Conservation (phyloP, 2,113 vertebrate genomes). For the Oryzias melastigma region DNA sequence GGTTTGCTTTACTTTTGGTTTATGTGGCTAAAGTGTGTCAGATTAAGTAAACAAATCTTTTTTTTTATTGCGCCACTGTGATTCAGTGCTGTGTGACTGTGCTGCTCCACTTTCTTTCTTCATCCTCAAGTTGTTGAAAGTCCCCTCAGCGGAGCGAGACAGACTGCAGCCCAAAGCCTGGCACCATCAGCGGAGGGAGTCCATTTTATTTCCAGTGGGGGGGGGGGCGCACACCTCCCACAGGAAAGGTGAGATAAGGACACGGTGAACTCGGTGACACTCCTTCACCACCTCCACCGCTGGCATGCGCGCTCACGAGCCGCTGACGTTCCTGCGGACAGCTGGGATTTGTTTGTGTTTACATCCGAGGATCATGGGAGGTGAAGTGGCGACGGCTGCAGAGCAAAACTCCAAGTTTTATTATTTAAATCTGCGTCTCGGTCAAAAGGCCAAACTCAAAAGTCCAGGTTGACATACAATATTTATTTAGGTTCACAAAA, state of each 20-base stretch:
- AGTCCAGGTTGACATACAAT: slow-evolving; percentile 79
- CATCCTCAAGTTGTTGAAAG: no score
- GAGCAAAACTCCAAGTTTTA: slow-evolving; percentile 11
- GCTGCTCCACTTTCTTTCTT: no score
- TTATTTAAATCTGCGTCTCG: no score
- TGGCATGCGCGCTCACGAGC: slow-evolving; percentile 26
- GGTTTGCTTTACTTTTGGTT: no score
- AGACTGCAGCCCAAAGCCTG: slow-evolving; percentile 12
- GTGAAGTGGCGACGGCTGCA: slow-evolving; percentile 9
- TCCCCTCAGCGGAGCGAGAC: neutral
- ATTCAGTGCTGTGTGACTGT: no score
- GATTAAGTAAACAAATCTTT: no score
- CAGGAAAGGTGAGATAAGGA: slow-evolving; percentile 48
- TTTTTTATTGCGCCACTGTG: no score
- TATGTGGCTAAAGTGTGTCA: no score
- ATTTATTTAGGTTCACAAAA: slow-evolving; percentile 89
- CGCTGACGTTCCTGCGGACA: slow-evolving; percentile 29
- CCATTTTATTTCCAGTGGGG: slow-evolving; percentile 11
- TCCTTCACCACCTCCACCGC: slow-evolving; percentile 15
- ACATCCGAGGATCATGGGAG: slow-evolving; percentile 29
- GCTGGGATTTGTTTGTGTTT: slow-evolving; percentile 64
- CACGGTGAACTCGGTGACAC: slow-evolving; percentile 56
- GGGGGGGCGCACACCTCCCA: neutral
- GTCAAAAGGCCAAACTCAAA: neutral
- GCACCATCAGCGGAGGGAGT: slow-evolving; percentile 22